Conservation (phyloP, 2,797 vertebrate genomes). For the Sebastes oblongus region DNA sequence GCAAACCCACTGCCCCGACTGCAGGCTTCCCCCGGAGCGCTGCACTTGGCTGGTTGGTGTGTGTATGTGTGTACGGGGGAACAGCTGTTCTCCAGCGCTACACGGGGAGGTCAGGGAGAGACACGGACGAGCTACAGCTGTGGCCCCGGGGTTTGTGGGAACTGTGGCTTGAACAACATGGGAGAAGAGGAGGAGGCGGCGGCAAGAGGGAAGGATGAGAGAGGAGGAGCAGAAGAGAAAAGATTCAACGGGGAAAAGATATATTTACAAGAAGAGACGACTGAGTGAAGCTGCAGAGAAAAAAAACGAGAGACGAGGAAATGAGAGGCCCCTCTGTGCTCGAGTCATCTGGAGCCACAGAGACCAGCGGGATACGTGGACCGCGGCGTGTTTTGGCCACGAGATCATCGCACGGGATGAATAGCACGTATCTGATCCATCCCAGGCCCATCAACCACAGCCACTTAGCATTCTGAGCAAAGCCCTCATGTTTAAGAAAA, state of each 20-base stretch:
- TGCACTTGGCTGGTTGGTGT: constrained; percentile 41
- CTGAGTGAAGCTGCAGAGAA: background rate
- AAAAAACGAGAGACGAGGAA: background rate
- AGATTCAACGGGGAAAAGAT: constrained; percentile 7
- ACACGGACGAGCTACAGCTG: constrained; percentile 72
- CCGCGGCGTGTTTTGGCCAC: background rate
- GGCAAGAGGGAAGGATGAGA: background rate
- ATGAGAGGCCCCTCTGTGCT: background rate
- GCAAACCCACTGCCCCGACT: constrained; percentile 45
- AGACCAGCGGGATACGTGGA: constrained; percentile 8
- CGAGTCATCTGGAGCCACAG: background rate
- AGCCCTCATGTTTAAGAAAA: constrained; percentile 51
- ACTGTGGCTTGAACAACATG: constrained; percentile 61
- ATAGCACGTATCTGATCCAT: constrained; percentile 34
- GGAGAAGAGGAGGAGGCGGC: constrained; percentile 35
- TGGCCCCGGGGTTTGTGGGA: constrained; percentile 75
- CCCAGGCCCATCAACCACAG: constrained; percentile 24
- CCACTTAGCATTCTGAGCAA: constrained; percentile 55
- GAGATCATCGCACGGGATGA: constrained; percentile 21
- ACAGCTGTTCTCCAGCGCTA: constrained; percentile 75
- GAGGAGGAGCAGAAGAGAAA: background rate
- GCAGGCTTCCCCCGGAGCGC: constrained; percentile 56
- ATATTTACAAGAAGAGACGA: constrained; percentile 17
- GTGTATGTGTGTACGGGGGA: constrained; percentile 37
- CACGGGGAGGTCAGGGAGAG: constrained; percentile 66